A percentile compares a stretch with the other conserved stretches of the same genome.
Conservation (phyloP, 2,113 vertebrate species). For the Panthera tigris region DNA sequence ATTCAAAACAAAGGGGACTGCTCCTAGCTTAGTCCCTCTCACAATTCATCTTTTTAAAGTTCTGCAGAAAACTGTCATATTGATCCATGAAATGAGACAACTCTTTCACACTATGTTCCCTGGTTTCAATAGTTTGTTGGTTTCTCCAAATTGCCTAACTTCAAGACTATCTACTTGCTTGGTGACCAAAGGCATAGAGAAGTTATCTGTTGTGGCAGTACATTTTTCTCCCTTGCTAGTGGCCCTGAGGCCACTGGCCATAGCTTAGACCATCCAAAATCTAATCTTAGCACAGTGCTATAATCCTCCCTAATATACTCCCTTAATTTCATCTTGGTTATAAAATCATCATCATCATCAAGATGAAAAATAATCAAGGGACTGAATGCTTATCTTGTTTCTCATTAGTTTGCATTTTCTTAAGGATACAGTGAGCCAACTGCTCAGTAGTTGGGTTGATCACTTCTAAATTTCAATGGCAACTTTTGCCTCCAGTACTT, state of each 20-base stretch:
- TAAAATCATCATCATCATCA: neutral
- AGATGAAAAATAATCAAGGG: neutral
- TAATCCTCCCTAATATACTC: neutral
- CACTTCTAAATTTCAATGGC: neutral
- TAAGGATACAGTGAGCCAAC: neutral
- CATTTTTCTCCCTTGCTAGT: neutral
- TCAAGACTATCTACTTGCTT: neutral
- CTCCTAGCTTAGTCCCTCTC: neutral
- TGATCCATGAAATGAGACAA: neutral
- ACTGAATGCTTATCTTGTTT: neutral
- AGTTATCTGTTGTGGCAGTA: neutral
- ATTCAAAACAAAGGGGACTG: neutral
- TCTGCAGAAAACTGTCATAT: neutral
- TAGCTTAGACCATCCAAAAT: neutral
- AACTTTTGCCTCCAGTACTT: neutral
- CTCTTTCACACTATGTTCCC: neutral
- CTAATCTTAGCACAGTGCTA: neutral
- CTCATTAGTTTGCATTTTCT: neutral
- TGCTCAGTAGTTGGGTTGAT: neutral
- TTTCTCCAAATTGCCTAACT: neutral
- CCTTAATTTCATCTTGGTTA: neutral
- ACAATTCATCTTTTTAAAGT: neutral
- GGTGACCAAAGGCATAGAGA: neutral
- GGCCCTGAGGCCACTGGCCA: neutral
- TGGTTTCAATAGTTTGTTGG: neutral